phyloP scores from a whole-genome alignment of 2,797 vertebrate genomes.

The Triplophysa yarkandensis region DNA sequence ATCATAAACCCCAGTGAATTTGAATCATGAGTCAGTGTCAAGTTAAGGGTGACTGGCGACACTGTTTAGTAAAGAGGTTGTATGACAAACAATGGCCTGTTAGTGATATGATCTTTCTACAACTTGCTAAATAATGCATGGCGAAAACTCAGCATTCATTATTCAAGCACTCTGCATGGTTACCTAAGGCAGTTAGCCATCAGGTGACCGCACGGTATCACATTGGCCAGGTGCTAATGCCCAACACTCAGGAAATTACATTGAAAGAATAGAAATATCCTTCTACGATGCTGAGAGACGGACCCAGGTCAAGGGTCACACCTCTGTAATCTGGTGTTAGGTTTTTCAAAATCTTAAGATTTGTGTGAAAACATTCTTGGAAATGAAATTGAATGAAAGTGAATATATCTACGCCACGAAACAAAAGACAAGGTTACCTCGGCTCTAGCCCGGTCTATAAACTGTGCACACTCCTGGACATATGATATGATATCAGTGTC shows the following conservation, averaged over 20 bases:
- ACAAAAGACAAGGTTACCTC: slow-evolving; percentile 76
- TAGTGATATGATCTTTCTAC: slow-evolving; percentile 77
- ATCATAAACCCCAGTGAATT: slow-evolving; percentile 69
- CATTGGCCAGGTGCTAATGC: slow-evolving; percentile 34
- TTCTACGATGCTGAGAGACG: slow-evolving; percentile 1
- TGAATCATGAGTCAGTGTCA: slow-evolving; percentile 73
- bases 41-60: slow-evolving; percentile 74
- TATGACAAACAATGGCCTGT: slow-evolving; percentile 64
- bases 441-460: slow-evolving; percentile 84
- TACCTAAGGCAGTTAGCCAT: slow-evolving; percentile 46
- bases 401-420: background rate
- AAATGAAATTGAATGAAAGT: background rate
- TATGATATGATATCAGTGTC: slow-evolving; percentile 84
- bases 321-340: background rate
- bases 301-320: background rate
- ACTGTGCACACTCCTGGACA: slow-evolving; percentile 88
- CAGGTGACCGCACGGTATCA: slow-evolving; percentile 46
- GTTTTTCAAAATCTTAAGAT: background rate
- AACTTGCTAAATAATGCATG: slow-evolving; percentile 76
- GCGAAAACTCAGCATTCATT: slow-evolving; percentile 73
- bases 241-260: slow-evolving; percentile 57
- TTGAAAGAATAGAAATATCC: slow-evolving; percentile 36
- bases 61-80: slow-evolving; percentile 77
- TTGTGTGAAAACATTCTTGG: background rate
- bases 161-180: slow-evolving; percentile 65